These are phyloP conservation scores for Melanerpes formicivorus DNA, from an alignment of 2,113 vertebrate genomes.

Conservation along the genomic window DNA sequence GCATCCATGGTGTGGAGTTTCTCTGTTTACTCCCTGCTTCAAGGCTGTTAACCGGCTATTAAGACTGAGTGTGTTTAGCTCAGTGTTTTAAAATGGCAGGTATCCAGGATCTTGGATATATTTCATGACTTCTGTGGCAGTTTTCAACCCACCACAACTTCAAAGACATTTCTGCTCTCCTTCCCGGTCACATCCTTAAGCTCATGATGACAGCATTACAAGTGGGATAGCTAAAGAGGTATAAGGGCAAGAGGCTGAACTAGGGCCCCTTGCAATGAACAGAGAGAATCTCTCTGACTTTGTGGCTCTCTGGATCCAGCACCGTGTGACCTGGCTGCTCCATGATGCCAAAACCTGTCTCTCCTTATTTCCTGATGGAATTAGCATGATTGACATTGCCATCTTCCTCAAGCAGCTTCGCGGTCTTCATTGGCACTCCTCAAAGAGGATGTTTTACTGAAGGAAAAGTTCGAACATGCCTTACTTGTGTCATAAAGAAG, in stretches of 20 bases:
- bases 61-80: neutral
- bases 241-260: neutral
- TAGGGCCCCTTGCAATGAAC: neutral
- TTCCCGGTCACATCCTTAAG: constrained; percentile 11
- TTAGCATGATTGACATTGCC: neutral
- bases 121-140: neutral
- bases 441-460: neutral
- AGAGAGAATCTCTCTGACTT: neutral
- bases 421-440: neutral
- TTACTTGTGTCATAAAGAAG: neutral
- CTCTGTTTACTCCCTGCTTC: neutral
- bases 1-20: neutral
- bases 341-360: neutral
- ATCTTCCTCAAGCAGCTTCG: neutral
- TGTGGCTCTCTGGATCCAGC: accelerated
- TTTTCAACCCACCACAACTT: neutral
- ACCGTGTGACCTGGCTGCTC: neutral
- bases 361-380: neutral
- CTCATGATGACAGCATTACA: neutral
- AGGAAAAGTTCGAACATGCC: neutral
- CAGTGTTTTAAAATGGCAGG: constrained; percentile 21
- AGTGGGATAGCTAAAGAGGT: neutral
- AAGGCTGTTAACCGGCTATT: neutral
- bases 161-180: constrained; percentile 32
- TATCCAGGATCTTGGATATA: constrained; percentile 1